Base-by-base conservation (phyloP, 2,797 vertebrate species). In the Prunella strophiata region DNA sequence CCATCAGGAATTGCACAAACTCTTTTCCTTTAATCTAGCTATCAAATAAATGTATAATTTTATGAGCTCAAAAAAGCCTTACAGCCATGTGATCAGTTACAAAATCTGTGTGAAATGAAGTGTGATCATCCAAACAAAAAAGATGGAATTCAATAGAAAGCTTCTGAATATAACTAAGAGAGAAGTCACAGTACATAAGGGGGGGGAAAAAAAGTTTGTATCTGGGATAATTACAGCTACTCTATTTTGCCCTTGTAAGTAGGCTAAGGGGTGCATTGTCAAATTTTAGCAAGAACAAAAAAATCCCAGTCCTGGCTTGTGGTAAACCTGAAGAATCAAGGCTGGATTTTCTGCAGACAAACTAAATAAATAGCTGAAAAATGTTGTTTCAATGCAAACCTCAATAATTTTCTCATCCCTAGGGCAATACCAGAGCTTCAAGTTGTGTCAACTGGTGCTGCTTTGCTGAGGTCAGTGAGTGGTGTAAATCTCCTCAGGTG, bases 201-300 rank as follows among this genome's bases (percentile, higher is more conserved):
- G 3, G 1, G 7, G 1, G 1, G 0, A 1, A 8, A 20, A 51
- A 38, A 27, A 30, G 8, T 84, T 88, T 1, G 0, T 71, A 11
- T 79, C 36, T 50, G 63, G 50, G 73, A 38, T 71, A 76, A 32
- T 12, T 82, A 29, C 22, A 85, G 8, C 61, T 54, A 70, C 47
- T 79, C 47, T 88, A 7, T 72, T 85, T 71, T 91, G 75, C 16
- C 32, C 16, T 8, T 54, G 9, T 25, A 77, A 72, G 5, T 27
- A 63, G 38, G 12, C 30, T 34, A 38, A 84, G 63, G 32, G 52
- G 5, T 52, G 2, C 20, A 19, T 6, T 82, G 78, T 30, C 52
- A 74, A 48, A 51, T 72, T 77, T 80, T 72, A 87, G 48, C 30
- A 43, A 63, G 52, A 94, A 43, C 57, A 74, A 36, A 81, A 48